A percentile compares a stretch with the other conserved stretches of the same genome.
phyloP scores from a whole-genome alignment of 2,113 vertebrate genomes.

The Sinocyclocheilus maitianheensis region DNA sequence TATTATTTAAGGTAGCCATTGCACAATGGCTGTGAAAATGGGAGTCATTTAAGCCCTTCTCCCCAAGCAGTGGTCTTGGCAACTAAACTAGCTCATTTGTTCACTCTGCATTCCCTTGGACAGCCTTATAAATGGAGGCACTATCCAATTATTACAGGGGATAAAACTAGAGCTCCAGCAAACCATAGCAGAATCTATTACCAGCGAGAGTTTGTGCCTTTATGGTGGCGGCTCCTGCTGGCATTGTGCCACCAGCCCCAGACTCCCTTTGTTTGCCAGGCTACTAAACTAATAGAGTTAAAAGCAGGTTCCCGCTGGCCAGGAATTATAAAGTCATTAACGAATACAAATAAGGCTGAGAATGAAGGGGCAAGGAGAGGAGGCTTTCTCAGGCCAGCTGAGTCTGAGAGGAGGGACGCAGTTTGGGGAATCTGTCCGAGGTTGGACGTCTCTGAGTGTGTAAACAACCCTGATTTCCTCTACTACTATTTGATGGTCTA shows the following conservation, averaged over 20 bases:
- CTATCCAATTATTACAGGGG: slow-evolving; percentile 63
- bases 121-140: slow-evolving; percentile 62
- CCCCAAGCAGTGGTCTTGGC: slow-evolving; percentile 58
- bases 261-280: slow-evolving; percentile 81
- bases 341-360: slow-evolving; percentile 78
- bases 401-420: too few species aligned
- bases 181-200: slow-evolving; percentile 55
- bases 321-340: slow-evolving; percentile 82
- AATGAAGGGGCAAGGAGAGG: slow-evolving; percentile 59
- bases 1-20: slow-evolving; percentile 66
- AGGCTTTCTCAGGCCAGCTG: too few species aligned
- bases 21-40: slow-evolving; percentile 54
- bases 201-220: slow-evolving; percentile 62
- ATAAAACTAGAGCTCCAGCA: slow-evolving; percentile 55
- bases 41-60: slow-evolving; percentile 60
- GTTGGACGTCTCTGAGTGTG: too few species aligned
- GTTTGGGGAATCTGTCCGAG: too few species aligned
- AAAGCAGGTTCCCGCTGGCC: slow-evolving; percentile 85
- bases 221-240: slow-evolving; percentile 78
- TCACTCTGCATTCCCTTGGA: slow-evolving; percentile 62
- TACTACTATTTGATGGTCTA: too few species aligned
- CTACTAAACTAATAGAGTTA: slow-evolving; percentile 83
- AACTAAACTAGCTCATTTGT: slow-evolving; percentile 68
- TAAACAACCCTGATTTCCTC: too few species aligned
- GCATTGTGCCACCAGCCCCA: slow-evolving; percentile 75